phyloP scores from a whole-genome alignment of 2,888 invertebrate species.

The Iselma pallidipennis region DNA sequence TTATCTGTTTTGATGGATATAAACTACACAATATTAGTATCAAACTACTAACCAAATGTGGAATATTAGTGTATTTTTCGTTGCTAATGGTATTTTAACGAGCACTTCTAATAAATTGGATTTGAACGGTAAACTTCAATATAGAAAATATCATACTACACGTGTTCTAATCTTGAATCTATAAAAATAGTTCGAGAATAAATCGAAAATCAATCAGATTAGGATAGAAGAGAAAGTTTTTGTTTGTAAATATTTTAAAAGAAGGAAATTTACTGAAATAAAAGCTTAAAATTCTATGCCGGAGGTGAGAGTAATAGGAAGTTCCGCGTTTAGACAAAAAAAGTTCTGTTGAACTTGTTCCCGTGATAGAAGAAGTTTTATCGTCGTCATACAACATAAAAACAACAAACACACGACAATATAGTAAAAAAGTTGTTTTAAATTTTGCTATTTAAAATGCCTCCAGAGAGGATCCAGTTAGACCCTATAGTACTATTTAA shows the following conservation, averaged over 20 bases:
- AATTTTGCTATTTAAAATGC: neutral
- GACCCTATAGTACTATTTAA: neutral
- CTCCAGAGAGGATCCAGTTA: neutral
- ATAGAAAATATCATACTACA: no score
- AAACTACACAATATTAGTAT: neutral
- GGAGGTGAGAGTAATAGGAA: no score
- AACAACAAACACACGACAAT: neutral
- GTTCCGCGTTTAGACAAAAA: no score
- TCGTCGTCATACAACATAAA: neutral
- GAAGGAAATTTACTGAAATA: no score
- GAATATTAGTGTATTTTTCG: no score
- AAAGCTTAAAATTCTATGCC: no score
- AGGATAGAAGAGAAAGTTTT: neutral
- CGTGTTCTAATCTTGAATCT: no score
- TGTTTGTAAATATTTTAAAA: no score
- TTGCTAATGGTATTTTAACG: neutral
- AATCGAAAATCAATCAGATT: neutral
- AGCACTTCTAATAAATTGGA: neutral
- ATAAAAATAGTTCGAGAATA: no score
- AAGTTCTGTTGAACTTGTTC: no score
- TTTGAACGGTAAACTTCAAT: no score
- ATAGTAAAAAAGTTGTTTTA: neutral
- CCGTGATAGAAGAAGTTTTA: neutral
- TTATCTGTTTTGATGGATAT: neutral
- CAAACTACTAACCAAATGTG: neutral